Base-by-base conservation (phyloP, 2,888 invertebrate species). In the Cyclophora albipunctata region DNA sequence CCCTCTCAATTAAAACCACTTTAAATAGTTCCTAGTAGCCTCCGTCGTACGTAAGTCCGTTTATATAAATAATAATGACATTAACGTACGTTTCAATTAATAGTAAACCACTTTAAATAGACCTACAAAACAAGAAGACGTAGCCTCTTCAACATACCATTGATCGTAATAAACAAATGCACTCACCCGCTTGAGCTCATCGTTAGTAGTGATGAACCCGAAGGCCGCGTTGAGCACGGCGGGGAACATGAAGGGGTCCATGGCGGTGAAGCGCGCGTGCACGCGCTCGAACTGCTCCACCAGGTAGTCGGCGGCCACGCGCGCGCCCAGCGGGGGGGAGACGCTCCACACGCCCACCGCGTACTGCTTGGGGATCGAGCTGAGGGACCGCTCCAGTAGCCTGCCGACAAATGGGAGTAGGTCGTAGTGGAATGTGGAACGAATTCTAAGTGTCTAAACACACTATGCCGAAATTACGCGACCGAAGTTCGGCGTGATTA, bases 251-350 rank as follows among this genome's bases (percentile, higher is more conserved):
- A 87, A 86, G 3, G 82, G 61, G 63, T 89, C 89, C 64, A 85
- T 71, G 0, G 65, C 59, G 0, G 73, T 72, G 72, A 86, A 85
- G 50, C 64, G 75, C 33, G 46, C 54, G 65, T 81, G 73, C 1
- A 95, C 91, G 2, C 89, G 81, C 4, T 87, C 75, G 92, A 95
- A 96, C 74, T 95, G 91, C 34, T 90, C 90, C 20, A 93, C 83
- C 4, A 97, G 84, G 71, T 92, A 95, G 62, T 92, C 91, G 67
- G 95, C 96, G 0, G 96, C 96, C 33, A 94, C 82, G 0, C 91
- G 89, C 55, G 93, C 93, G 46, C 89, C 84, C 0, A 69, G 6
- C 0, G 80, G 74, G 0, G 81, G 70, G 20, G 81, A 81, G 34
- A 84, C 78, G 47, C 72, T 66, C 89, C 89, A 89, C 20, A 69